These are phyloP conservation scores for Germaria angustata DNA, from an alignment of 2,888 invertebrate species.

Conservation along the genomic window DNA sequence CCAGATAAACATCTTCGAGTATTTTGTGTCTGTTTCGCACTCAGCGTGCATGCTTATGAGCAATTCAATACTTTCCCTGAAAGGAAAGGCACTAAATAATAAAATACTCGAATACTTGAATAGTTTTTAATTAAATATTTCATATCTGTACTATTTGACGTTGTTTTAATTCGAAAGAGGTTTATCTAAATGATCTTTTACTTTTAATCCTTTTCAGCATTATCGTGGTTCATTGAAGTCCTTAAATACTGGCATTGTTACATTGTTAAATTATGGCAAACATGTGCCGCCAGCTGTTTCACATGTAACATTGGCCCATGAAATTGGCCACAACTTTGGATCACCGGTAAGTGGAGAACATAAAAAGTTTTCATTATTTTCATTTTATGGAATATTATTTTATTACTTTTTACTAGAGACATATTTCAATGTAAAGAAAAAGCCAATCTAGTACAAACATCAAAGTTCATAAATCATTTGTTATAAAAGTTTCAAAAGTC, in stretches of 20 bases:
- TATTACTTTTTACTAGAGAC: not conserved
- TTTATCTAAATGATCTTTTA: not conserved
- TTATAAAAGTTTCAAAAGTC: conserved; percentile 26
- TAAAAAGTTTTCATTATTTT: not conserved
- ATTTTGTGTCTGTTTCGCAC: not conserved
- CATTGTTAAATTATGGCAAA: conserved; percentile 97
- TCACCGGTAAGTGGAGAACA: conserved; percentile 86
- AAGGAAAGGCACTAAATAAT: not conserved
- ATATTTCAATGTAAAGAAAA: not conserved
- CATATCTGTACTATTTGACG: too few relatives aligned
- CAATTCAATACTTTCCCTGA: not conserved
- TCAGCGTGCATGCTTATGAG: conserved; percentile 21
- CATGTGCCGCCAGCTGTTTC: conserved; percentile 99
- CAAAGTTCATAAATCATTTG: conserved; percentile 57
- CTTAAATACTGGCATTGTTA: conserved; percentile 98
- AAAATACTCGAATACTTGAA: not conserved
- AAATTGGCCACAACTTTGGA: conserved; percentile 99
- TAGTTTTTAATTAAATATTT: not conserved
- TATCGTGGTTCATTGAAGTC: conserved; percentile 96
- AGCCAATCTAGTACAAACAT: not conserved
- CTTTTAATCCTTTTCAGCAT: conserved; percentile 84
- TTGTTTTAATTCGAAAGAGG: not conserved
- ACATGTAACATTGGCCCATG: conserved; percentile 98
- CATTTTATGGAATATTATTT: conserved; percentile 9
- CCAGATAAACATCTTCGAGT: not conserved